Percentiles rank a stretch among this genome's conserved stretches.
Evolutionary conservation across 2,888 invertebrate genomes (phyloP).

Genomic region (Euplagia quadripunctaria): DNA sequence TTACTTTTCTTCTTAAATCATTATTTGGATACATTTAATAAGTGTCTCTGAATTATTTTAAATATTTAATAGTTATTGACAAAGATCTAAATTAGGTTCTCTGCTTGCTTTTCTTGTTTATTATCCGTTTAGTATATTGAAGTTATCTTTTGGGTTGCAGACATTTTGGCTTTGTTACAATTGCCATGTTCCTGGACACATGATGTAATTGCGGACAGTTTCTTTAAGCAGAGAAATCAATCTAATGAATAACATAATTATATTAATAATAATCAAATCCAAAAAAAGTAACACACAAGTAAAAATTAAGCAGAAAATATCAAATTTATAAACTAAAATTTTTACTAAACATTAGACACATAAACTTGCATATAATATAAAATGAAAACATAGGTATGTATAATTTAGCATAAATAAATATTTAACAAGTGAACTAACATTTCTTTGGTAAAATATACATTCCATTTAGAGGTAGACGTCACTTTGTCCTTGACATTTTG

Average conservation of each 20-base stretch:
- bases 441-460: constrained; percentile 45
- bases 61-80: no score
- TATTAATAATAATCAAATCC: not conserved
- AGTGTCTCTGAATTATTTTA: no score
- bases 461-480: constrained; percentile 35
- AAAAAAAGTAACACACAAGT: not conserved
- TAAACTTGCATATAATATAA: constrained; percentile 8
- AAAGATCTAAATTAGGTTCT: no score
- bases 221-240: not conserved
- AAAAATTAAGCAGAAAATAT: not conserved
- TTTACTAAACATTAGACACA: not conserved
- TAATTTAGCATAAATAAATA: constrained; percentile 22
- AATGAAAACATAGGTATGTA: constrained; percentile 12
- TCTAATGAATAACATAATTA: not conserved
- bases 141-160: no score
- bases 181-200: no score
- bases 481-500: constrained; percentile 77
- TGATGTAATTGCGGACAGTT: not conserved
- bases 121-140: no score
- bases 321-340: not conserved
- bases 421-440: constrained; percentile 38
- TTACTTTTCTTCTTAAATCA: no score
- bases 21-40: no score
- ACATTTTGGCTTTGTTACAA: no score
- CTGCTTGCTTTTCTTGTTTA: no score